phyloP scores from a whole-genome alignment of 2,888 invertebrate species.

The Empis stercorea region DNA sequence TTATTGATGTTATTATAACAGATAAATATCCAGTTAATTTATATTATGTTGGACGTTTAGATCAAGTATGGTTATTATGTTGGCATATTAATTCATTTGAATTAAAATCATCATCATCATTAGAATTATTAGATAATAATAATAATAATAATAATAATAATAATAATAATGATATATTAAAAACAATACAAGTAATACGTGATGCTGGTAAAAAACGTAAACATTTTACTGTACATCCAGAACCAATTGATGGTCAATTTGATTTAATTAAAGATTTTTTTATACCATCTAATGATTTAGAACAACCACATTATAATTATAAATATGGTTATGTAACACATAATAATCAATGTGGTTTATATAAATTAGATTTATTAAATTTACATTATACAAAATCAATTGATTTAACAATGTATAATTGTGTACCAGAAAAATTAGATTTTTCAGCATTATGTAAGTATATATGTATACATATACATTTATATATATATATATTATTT shows the following conservation, averaged over 20 bases:
- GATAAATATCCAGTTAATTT: constrained; percentile 59
- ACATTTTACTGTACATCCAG: constrained; percentile 58
- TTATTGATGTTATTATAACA: constrained; percentile 55
- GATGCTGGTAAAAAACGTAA: constrained; percentile 58
- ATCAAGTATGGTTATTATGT: constrained; percentile 63
- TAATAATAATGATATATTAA: constrained; percentile 1
- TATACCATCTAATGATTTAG: constrained; percentile 46
- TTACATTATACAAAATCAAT: constrained; percentile 58
- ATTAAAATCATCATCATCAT: background rate
- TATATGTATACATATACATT: background rate
- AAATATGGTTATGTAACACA: constrained; percentile 64
- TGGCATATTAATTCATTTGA: constrained; percentile 26
- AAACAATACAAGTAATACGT: constrained; percentile 44
- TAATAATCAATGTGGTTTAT: constrained; percentile 55
- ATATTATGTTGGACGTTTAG: constrained; percentile 54
- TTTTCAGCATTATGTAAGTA: constrained; percentile 60
- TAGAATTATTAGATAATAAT: too few species aligned
- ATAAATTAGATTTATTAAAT: constrained; percentile 57
- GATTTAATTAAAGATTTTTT: constrained; percentile 54
- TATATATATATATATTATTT: too few species aligned
- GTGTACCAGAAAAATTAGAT: constrained; percentile 54
- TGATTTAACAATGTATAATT: constrained; percentile 57
- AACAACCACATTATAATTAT: constrained; percentile 42
- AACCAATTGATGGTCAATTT: constrained; percentile 63
- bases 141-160: background rate